Conservation (phyloP, 2,888 invertebrate species). For the Scaptomyza polygonia region DNA sequence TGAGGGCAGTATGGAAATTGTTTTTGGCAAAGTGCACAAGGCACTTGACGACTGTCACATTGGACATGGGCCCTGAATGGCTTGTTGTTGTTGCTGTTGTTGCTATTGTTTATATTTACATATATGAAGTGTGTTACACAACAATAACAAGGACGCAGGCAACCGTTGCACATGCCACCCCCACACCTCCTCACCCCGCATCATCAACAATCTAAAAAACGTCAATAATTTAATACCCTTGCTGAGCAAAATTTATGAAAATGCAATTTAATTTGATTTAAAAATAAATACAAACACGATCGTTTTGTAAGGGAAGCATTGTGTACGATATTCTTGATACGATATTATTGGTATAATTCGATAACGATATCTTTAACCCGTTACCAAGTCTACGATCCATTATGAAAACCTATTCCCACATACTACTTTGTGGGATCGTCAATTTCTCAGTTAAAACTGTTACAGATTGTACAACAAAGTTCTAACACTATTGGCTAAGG, state of each 20-base stretch:
- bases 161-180: constrained; percentile 22
- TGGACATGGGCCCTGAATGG: constrained; percentile 27
- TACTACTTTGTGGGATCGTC: neutral
- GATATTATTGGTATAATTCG: too few relatives aligned
- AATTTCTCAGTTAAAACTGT: neutral
- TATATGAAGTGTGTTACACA: constrained; percentile 59
- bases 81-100: constrained; percentile 12
- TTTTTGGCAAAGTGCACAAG: constrained; percentile 79
- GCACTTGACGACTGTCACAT: constrained; percentile 75
- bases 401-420: neutral
- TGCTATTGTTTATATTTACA: constrained; percentile 53
- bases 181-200: constrained; percentile 25
- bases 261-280: neutral
- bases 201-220: constrained; percentile 6
- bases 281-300: too few relatives aligned
- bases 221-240: constrained; percentile 5
- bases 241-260: neutral
- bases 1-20: constrained; percentile 62
- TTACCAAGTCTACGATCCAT: too few relatives aligned
- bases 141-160: constrained; percentile 31
- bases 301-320: too few relatives aligned
- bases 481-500: constrained; percentile 6
- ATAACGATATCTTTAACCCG: too few relatives aligned
- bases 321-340: too few relatives aligned
- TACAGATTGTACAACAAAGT: constrained; percentile 3